These are phyloP conservation scores for Zeus faber DNA, from an alignment of 2,113 vertebrate genomes.

Conservation along the genomic window DNA sequence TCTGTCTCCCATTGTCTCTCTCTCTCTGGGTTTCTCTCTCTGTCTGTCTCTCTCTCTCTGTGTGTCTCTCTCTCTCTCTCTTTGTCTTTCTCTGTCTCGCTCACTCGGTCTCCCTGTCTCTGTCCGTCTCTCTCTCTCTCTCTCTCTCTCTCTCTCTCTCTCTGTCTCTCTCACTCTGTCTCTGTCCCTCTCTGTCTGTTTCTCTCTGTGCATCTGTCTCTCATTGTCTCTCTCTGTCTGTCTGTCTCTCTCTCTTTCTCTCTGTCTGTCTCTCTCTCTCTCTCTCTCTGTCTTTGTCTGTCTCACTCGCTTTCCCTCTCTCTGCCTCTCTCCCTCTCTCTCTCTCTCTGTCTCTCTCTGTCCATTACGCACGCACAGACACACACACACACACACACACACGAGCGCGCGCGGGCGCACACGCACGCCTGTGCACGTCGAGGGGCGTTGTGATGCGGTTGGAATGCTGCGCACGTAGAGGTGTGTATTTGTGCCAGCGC, in stretches of 20 bases:
- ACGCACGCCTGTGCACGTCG: slow-evolving; percentile 1
- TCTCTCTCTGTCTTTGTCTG: not conserved
- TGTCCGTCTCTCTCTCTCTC: not conserved
- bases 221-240: not conserved
- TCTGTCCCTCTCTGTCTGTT: not conserved
- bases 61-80: not conserved
- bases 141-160: not conserved
- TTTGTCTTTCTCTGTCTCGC: not conserved
- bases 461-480: slow-evolving; percentile 1
- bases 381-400: slow-evolving; percentile 1
- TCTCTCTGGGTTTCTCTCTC: too few relatives aligned
- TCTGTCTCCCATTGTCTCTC: not conserved
- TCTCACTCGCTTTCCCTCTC: not conserved
- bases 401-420: not conserved
- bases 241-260: not conserved
- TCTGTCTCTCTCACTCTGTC: too few relatives aligned
- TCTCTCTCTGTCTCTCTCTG: slow-evolving; percentile 14
- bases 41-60: too few relatives aligned
- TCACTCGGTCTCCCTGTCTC: slow-evolving; percentile 12
- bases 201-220: slow-evolving; percentile 1
- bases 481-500: slow-evolving; percentile 16
- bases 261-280: too few relatives aligned
- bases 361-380: slow-evolving; percentile 16
- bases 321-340: not conserved
- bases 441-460: slow-evolving; percentile 21